Evolutionary conservation across 2,797 vertebrate species (phyloP), one percentile per base, ranked within the genome.

Genomic region (Triplophysa bombifrons): DNA sequence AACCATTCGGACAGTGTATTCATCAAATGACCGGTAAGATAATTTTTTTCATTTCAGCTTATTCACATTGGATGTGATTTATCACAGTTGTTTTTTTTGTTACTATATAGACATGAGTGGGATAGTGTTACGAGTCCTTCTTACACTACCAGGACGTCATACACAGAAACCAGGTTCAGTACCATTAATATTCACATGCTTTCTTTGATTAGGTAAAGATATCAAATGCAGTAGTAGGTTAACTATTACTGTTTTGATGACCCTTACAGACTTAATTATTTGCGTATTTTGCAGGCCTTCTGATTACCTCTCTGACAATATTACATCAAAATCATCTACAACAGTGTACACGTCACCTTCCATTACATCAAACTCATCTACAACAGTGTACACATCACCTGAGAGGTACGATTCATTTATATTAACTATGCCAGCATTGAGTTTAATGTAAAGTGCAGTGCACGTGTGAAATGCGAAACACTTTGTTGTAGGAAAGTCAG

Each of bases 371-470:
- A 94, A 90, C 87, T 90, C 91, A 65, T 92, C 93, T 83, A 92
- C 92, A 82, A 93, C 92, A 25, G 91, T 95, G 82, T 95, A 94
- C 41, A 93, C 94, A 2, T 92, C 93, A 86, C 91, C 95, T 83
- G 96, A 98, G 76, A 93, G 92, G 96, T 97, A 85, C 60, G 80
- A 50, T 11, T 16, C 27, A 10, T 56, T 41, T 3, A 19, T 20
- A 17, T n/a, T 7, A 34, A 30, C 4, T 41, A 2, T 48, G 13
- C 25, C 22, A 46, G 68, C 69, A 84, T 79, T 72, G 72, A 61
- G 67, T 22, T 60, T 13, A 27, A 69, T 70, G 34, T 19, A 22
- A 19, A 17, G 72, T 41, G 16, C n/a, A 53, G 56, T 12, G 16
- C 44, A 65, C 10, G 71, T 38, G 12, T 48, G 16, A 80, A 61